phyloP scores from a whole-genome alignment of 2,113 vertebrate species.

The Recurvirostra avosetta region DNA sequence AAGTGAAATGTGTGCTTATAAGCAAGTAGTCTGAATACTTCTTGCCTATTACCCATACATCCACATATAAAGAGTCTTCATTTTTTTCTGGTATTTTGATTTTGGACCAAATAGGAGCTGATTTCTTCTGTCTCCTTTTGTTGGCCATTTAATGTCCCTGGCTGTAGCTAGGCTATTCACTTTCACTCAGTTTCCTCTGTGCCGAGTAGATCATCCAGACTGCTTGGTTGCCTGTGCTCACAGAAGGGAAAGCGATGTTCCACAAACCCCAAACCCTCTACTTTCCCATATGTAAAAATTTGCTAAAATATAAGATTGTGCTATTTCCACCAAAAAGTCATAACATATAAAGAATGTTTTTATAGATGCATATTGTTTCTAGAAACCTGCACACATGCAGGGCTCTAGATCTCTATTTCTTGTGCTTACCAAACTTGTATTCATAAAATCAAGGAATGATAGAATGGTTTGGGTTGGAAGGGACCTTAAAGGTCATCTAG shows the following conservation, averaged over 20 bases:
- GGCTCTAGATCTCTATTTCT: background rate
- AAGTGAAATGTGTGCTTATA: background rate
- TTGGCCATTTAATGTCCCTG: background rate
- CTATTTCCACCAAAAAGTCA: rapidly evolving
- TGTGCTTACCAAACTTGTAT: background rate
- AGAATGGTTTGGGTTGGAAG: background rate
- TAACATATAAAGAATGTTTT: background rate
- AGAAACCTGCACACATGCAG: background rate
- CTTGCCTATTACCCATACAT: background rate
- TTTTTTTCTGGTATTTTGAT: background rate
- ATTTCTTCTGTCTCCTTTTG: background rate
- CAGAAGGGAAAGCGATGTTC: background rate
- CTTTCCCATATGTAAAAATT: background rate
- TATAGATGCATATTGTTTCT: background rate
- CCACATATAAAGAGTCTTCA: background rate
- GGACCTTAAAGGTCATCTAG: background rate
- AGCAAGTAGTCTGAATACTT: background rate
- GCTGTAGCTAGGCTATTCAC: background rate
- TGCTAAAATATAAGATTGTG: background rate
- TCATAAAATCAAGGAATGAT: background rate
- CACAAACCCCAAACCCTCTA: background rate
- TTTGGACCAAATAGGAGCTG: background rate
- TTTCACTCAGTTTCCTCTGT: background rate
- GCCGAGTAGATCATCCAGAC: background rate
- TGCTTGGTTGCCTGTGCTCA: background rate